phyloP scores from a whole-genome alignment of 2,113 vertebrate species.

The Taurulus bubalis region DNA sequence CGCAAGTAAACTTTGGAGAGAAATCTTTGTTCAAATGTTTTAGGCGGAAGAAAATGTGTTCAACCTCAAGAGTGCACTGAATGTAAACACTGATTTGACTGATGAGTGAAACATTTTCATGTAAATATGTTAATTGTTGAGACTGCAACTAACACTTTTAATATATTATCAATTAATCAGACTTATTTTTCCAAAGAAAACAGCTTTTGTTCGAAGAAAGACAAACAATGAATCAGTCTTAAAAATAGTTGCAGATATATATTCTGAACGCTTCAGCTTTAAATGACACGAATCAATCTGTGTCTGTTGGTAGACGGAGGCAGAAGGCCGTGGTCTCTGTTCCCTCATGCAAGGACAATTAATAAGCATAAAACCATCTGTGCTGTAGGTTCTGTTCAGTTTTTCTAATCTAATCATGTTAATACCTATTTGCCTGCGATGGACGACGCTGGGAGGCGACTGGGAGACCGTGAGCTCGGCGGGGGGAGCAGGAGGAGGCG shows the following conservation, averaged over 20 bases:
- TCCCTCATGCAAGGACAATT: background rate
- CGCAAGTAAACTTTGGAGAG: background rate
- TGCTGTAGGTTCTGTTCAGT: background rate
- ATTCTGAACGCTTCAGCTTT: no score
- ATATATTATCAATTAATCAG: background rate
- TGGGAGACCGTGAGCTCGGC: conserved; percentile 54
- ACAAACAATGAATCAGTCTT: background rate
- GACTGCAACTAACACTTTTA: background rate
- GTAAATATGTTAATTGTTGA: background rate
- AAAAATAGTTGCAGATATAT: background rate
- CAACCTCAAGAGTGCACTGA: background rate
- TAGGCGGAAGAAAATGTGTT: background rate
- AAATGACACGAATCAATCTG: background rate
- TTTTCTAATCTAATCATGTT: background rate
- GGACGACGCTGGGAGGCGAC: conserved; percentile 84
- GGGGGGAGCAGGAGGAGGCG: background rate
- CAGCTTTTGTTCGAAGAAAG: no score
- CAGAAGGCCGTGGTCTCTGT: background rate
- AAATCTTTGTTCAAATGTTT: background rate
- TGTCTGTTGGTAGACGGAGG: background rate
- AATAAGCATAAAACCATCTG: background rate
- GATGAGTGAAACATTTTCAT: background rate
- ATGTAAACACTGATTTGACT: background rate
- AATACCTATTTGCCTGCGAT: conserved; percentile 92
- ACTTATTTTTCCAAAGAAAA: background rate